These are phyloP conservation scores for Archilochus colubris DNA, from an alignment of 2,113 vertebrate species.

Conservation along the genomic window DNA sequence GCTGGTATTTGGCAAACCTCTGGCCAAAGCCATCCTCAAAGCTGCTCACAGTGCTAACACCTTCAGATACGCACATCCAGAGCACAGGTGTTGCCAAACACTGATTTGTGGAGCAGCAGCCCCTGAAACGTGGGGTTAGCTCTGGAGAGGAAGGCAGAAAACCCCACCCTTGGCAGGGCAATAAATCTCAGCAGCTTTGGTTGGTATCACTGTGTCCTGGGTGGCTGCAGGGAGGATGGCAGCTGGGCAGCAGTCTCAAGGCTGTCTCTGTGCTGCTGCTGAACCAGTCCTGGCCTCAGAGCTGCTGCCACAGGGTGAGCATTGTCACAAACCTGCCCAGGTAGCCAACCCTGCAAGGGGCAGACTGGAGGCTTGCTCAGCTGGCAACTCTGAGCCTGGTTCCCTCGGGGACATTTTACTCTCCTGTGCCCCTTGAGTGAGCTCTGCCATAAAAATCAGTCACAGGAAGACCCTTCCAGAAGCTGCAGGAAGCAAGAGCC, in stretches of 20 bases:
- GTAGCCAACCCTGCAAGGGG: fast-evolving
- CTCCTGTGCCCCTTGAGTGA: background rate
- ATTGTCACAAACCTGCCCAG: background rate
- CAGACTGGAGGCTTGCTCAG: background rate
- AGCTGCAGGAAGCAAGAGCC: background rate
- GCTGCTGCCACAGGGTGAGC: no score
- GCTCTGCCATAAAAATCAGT: background rate
- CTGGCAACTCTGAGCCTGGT: no score
- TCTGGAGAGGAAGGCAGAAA: background rate
- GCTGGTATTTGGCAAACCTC: background rate
- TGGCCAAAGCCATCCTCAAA: background rate
- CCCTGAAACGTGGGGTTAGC: background rate
- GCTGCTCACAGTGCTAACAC: background rate
- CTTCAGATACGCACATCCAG: background rate
- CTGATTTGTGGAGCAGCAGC: background rate
- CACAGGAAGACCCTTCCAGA: background rate
- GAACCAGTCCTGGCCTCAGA: background rate
- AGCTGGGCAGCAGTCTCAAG: background rate
- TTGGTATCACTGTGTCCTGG: background rate
- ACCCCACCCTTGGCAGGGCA: background rate
- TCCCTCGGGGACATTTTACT: background rate
- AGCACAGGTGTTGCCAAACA: fast-evolving
- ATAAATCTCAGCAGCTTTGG: background rate
- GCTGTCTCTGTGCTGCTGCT: background rate
- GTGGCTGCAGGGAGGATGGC: background rate